A percentile compares a stretch with the other conserved stretches of the same genome.
Conservation (phyloP, 2,113 vertebrate genomes). For the Sus scrofa region T2T-Sscrofa CM000816.6:77117001-77117500, state of each 20-base stretch:
- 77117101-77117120: background rate
- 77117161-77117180: background rate
- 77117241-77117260: too few species aligned
- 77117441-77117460: too few species aligned
- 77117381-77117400: too few species aligned
- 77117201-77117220: slow-evolving; percentile 21
- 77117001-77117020: background rate
- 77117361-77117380: too few species aligned
- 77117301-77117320: too few species aligned
- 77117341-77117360: too few species aligned
- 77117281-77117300: too few species aligned
- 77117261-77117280: too few species aligned
- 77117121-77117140: background rate
- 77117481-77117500: slow-evolving; percentile 35
- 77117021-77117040: background rate
- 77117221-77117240: too few species aligned
- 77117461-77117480: background rate
- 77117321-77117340: too few species aligned
- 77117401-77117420: too few species aligned
- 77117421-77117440: too few species aligned
- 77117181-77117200: background rate
- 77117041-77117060: background rate
- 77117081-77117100: background rate
- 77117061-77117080: background rate
- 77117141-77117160: background rate